Base-by-base conservation (phyloP, 2,888 invertebrate species). In the Pogonocherus hispidulus region DNA sequence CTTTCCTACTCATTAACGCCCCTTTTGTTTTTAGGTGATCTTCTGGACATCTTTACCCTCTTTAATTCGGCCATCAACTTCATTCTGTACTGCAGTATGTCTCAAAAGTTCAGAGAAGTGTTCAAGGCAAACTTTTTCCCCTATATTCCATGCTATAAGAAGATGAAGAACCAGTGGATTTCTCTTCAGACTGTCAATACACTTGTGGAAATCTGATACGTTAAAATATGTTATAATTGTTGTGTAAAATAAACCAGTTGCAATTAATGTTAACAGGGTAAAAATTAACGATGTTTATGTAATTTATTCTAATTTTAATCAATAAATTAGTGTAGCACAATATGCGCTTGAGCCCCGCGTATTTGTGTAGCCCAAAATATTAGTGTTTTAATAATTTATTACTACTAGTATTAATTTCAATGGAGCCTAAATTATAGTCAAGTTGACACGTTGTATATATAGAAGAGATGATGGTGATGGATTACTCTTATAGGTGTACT, bases 11-110 rank as follows among this genome's bases (percentile, higher is more conserved):
- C 3, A 27, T 27, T 27, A 27, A 27, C 27, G 27, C 27, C 27
- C 3, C 3, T 27, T 27, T 56, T 70, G 69, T 67, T 83, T 76
- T 8, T 87, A 91, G 91, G 91, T 77, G 96, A 96, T 82, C 88
- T 96, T 72, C 92, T 96, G 91, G 96, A 97, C 85, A 89, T 96
- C 69, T 89, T 95, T 85, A 96, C 97, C 19, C 88, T 97, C 73
- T 91, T 95, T 78, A 96, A 96, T 82, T 94, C 95, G 49, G 94
- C 95, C 44, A 94, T 96, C 76, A 97, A 97, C 87, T 97, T 97
- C 86, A 93, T 96, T 75, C 89, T 97, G 64, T 97, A 97, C 87
- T 96, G 96, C 86, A 91, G 94, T 76, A 97, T 97, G 96, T 95
- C 94, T 77, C 89, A 93, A 23, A 96, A 96, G 87, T 97, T 97